Conservation (phyloP, 2,113 vertebrate genomes). For the Halcyon malimbica region DNA sequence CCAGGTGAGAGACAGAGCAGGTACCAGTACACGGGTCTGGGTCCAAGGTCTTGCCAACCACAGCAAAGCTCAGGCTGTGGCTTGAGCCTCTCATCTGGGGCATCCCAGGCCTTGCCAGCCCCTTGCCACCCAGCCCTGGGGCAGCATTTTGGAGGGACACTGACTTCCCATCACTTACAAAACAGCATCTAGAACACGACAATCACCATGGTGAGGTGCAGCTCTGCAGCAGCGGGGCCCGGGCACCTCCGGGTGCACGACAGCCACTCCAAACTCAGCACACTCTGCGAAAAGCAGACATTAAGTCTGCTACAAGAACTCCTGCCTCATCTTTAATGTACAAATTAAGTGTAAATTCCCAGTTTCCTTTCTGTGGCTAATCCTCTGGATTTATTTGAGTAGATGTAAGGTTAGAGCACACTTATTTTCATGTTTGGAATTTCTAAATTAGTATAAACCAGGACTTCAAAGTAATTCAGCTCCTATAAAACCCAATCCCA, state of each 20-base stretch:
- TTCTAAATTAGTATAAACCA: constrained; percentile 64
- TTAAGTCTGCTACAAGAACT: background rate
- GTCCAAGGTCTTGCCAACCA: background rate
- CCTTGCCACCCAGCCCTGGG: rapidly evolving
- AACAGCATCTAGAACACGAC: background rate
- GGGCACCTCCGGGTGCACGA: background rate
- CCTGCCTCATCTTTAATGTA: constrained; percentile 9
- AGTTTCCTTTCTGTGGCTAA: constrained; percentile 53
- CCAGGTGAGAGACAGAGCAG: background rate
- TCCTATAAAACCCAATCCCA: constrained; percentile 59
- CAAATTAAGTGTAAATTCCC: constrained; percentile 58
- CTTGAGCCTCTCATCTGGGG: rapidly evolving
- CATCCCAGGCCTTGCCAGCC: rapidly evolving
- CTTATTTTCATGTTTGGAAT: constrained; percentile 59
- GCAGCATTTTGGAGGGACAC: background rate
- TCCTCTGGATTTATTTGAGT: constrained; percentile 40
- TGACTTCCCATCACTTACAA: rapidly evolving
- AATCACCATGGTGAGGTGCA: rapidly evolving
- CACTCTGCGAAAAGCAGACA: background rate
- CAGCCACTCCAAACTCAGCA: background rate
- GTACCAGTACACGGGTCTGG: rapidly evolving
- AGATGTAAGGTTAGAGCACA: constrained; percentile 37
- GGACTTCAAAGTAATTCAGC: constrained; percentile 59
- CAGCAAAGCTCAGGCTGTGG: background rate
- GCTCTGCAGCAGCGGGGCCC: background rate